These are phyloP conservation scores for Percina caprodes DNA, from an alignment of 2,113 vertebrate species.

Conservation along the genomic window DNA sequence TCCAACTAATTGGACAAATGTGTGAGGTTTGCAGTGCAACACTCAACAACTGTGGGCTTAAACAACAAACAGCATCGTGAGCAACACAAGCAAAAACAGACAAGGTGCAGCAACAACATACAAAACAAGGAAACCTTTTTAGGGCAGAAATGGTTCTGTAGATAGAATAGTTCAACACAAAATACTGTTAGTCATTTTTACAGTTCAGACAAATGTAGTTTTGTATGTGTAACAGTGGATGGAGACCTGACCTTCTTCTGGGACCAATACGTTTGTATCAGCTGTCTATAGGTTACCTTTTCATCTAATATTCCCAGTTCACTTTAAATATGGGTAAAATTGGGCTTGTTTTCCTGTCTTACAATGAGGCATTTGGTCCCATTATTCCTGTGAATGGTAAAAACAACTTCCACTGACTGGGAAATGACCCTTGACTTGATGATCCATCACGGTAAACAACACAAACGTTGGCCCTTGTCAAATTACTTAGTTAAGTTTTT, in stretches of 20 bases:
- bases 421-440: slow-evolving; percentile 16
- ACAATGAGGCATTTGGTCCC: slow-evolving; percentile 32
- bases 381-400: slow-evolving; percentile 13
- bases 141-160: background rate
- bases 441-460: slow-evolving; percentile 46
- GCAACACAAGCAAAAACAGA: background rate
- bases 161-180: background rate
- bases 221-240: background rate
- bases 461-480: slow-evolving; percentile 21
- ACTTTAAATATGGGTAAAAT: slow-evolving; percentile 2
- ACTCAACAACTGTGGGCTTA: background rate
- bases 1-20: background rate
- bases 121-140: background rate
- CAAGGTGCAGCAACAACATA: background rate
- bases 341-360: slow-evolving; percentile 1
- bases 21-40: background rate
- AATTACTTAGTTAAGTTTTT: background rate
- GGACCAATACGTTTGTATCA: background rate
- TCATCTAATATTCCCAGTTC: background rate
- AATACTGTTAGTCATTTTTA: background rate
- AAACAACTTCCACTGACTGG: slow-evolving; percentile 21
- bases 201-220: background rate
- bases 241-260: background rate
- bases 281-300: background rate
- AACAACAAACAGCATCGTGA: background rate